These are phyloP conservation scores for Cettia cetti DNA, from an alignment of 2,113 vertebrate genomes.

Conservation along the genomic window DNA sequence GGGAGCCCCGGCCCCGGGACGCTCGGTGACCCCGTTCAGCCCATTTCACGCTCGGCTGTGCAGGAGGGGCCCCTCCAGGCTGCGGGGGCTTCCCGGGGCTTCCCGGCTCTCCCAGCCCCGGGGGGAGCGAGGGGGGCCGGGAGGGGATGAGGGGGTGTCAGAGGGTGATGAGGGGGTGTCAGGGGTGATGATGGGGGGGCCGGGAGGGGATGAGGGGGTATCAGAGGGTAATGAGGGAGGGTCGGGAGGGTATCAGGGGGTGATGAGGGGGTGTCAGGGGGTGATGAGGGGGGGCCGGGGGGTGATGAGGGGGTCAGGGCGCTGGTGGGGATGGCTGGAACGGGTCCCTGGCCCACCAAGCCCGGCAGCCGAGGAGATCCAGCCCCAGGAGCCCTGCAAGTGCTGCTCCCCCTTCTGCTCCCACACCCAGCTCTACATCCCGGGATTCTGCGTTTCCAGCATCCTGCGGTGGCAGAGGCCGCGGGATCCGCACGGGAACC, in stretches of 20 bases:
- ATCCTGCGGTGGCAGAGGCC: neutral
- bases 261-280: neutral
- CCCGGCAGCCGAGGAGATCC: neutral
- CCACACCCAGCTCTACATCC: neutral
- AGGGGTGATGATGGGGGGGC: no score
- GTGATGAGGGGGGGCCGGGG: neutral
- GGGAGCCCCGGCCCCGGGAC: neutral
- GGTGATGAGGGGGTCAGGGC: neutral
- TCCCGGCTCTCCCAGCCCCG: neutral
- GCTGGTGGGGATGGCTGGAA: accelerated
- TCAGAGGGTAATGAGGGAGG: no score
- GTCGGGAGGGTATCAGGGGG: no score
- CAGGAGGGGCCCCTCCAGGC: neutral
- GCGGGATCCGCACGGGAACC: neutral
- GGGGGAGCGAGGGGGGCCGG: neutral
- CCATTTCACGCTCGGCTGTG: neutral
- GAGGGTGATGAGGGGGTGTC: no score
- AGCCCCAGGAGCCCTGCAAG: neutral
- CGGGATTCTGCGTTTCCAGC: neutral
- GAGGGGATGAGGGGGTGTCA: no score
- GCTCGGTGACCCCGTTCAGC: neutral
- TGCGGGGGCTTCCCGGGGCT: neutral
- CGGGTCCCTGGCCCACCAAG: neutral
- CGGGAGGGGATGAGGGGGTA: no score
- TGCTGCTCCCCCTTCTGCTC: neutral